phyloP scores from a whole-genome alignment of 92 coral and sea anemone species.

The Porites lobata region DNA sequence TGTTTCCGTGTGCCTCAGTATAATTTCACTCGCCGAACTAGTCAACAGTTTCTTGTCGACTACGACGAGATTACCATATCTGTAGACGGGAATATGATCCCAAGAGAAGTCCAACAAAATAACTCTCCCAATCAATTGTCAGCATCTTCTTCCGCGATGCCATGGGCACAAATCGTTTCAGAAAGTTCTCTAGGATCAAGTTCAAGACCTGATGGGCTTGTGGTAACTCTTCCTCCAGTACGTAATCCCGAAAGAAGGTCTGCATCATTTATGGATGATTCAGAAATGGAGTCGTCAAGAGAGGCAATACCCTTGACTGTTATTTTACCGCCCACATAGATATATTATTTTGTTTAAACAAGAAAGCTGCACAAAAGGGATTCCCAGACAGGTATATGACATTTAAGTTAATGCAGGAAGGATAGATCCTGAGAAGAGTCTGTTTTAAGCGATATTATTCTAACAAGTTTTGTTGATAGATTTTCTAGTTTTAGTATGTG shows the following conservation, averaged over 20 bases:
- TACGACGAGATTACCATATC: slow-evolving; percentile 20
- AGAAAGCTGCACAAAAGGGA: no score
- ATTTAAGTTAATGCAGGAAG: no score
- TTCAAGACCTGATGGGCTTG: neutral
- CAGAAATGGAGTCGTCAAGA: neutral
- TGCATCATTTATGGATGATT: neutral
- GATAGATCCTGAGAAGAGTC: no score
- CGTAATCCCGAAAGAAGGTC: neutral
- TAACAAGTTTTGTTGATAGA: no score
- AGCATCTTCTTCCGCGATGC: neutral
- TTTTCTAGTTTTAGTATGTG: no score
- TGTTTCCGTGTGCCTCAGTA: slow-evolving; percentile 12
- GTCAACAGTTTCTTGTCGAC: neutral
- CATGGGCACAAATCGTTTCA: neutral
- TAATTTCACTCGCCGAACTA: slow-evolving; percentile 17
- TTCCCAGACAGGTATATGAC: no score
- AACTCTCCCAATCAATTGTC: neutral
- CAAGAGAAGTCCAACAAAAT: neutral
- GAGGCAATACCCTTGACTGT: neutral
- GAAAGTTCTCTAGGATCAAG: neutral
- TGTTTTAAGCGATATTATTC: no score
- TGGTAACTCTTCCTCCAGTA: slow-evolving; percentile 1
- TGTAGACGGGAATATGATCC: slow-evolving; percentile 15
- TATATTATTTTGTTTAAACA: no score
- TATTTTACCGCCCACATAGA: neutral